These are phyloP conservation scores for Lumbricus terrestris DNA, from an alignment of 2,888 invertebrate genomes.

Conservation along the genomic window DNA sequence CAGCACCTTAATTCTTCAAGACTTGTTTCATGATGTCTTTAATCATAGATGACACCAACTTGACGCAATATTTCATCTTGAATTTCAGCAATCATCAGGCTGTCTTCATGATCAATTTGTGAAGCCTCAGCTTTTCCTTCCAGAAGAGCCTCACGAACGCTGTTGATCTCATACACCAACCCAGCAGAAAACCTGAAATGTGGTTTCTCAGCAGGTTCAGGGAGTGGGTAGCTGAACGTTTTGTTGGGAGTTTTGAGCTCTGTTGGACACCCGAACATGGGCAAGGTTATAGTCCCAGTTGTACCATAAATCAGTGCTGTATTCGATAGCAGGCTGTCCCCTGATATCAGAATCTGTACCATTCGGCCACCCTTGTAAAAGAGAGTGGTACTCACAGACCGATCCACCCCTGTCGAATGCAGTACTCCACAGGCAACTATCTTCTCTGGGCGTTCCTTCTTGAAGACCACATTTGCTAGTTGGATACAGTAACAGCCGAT, in stretches of 20 bases:
- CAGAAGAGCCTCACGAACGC: conserved; percentile 18
- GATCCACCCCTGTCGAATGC: conserved; percentile 65
- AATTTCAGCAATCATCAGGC: conserved; percentile 22
- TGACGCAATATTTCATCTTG: conserved; percentile 31
- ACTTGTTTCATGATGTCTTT: not conserved
- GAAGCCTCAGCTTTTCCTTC: conserved; percentile 28
- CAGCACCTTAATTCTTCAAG: not conserved
- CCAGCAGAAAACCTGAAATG: conserved; percentile 9
- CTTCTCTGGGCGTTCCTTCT: conserved; percentile 69
- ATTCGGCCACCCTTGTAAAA: conserved; percentile 21
- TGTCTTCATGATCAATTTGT: conserved; percentile 26
- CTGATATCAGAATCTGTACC: conserved; percentile 19
- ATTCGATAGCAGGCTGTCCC: not conserved
- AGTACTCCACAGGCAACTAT: conserved; percentile 71
- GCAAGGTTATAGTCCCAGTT: conserved; percentile 23
- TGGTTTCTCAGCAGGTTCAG: not conserved
- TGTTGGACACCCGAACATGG: conserved; percentile 32
- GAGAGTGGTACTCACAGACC: conserved; percentile 18
- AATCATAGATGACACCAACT: conserved; percentile 24
- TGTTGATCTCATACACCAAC: conserved; percentile 28
- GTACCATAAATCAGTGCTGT: conserved; percentile 28
- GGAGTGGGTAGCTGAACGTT: conserved; percentile 21
- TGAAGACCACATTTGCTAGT: conserved; percentile 61
- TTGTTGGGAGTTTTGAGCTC: conserved; percentile 19
- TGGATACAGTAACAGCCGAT: conserved; percentile 50